Base-by-base conservation (phyloP, 2,113 vertebrate genomes). In the Colinus virginianus region DNA sequence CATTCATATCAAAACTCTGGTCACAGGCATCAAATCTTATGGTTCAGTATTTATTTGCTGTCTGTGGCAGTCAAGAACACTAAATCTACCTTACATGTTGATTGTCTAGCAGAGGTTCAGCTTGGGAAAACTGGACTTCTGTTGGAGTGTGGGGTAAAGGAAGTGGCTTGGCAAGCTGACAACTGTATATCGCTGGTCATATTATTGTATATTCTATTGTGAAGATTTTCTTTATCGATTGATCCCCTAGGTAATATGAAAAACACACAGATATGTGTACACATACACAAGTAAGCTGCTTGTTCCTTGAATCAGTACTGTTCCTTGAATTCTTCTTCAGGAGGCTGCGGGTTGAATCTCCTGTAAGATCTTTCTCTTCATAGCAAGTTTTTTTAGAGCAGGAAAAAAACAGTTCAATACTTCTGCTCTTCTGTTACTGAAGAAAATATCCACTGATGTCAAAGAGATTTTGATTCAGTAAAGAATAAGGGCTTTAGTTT, bases 191-290 rank as follows among this genome's bases (percentile, higher is more conserved):
- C 17, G 11, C 51, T 25, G 15, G 30, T 55, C 26, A 30, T 55
- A 17, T 17, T 30, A 55, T 46, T 34, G 0, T 34, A 12, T 40
- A 22, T 40, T 36, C 19, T 7, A 6, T 45, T 48, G 18, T 61
- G 70, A 79, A 69, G 10, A 18, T 58, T 87, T 76, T 79, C 28
- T 58, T 69, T 63, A 20, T 78, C 40, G 58, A 22, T 9, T 72
- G n/a, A 13, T 63, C 32, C 66, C 43, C 13, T 20, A 32, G 46
- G 25, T 68, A 51, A 71, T 84, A 28, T 32, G 8, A 70, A 80
- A 21, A 26, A 8, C 28, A 7, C 28, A 32, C 1, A 13, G 8
- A 7, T 59, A 7, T 0, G 1, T 63, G 6, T 21, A 4, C n/a
- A 16, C 3, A 16, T 3, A 17, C 2, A 13, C 16, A 49, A 51